These are phyloP conservation scores for Drosophila sordidapex DNA, from an alignment of 2,888 invertebrate species.

Conservation along the genomic window DNA sequence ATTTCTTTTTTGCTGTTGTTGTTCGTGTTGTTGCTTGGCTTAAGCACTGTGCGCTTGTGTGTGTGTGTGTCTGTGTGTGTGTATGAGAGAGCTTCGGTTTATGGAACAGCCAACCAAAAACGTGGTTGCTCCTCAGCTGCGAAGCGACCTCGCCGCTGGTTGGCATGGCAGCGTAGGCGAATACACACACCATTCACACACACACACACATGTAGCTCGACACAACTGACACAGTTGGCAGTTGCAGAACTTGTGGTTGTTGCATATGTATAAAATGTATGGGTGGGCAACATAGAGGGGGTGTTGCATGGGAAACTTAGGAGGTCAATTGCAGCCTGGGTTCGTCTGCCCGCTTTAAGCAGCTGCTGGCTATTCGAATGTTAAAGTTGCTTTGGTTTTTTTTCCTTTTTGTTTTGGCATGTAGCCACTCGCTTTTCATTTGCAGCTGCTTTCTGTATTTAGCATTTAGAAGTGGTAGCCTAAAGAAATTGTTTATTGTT, in stretches of 20 bases:
- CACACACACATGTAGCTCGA: slow-evolving; percentile 14
- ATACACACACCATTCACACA: slow-evolving; percentile 26
- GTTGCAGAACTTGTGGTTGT: slow-evolving; percentile 40
- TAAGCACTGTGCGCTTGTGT: slow-evolving; percentile 10
- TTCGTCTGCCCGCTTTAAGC: slow-evolving; percentile 30
- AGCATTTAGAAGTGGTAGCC: slow-evolving; percentile 5
- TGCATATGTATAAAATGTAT: slow-evolving; percentile 36
- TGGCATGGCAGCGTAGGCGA: slow-evolving; percentile 74
- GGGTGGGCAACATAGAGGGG: background rate
- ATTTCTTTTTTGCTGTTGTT: slow-evolving; percentile 54
- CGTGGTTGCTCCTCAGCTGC: slow-evolving; percentile 69
- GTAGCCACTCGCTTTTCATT: slow-evolving; percentile 68
- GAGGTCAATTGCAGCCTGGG: slow-evolving; percentile 45
- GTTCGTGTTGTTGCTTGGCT: slow-evolving; percentile 32
- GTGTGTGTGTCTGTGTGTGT: slow-evolving; percentile 16
- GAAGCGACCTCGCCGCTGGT: slow-evolving; percentile 76
- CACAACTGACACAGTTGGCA: slow-evolving; percentile 73
- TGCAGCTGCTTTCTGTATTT: slow-evolving; percentile 45
- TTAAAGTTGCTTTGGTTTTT: slow-evolving; percentile 56
- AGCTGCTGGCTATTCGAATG: slow-evolving; percentile 42
- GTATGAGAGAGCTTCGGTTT: slow-evolving; percentile 62
- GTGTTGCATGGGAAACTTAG: slow-evolving; percentile 25
- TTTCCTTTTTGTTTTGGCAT: slow-evolving; percentile 55
- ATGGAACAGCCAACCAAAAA: slow-evolving; percentile 83
- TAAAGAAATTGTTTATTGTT: slow-evolving; percentile 29